A percentile compares a stretch with the other conserved stretches of the same genome.
phyloP scores from a whole-genome alignment of 2,888 invertebrate species.

The Micropterix aruncella region DNA sequence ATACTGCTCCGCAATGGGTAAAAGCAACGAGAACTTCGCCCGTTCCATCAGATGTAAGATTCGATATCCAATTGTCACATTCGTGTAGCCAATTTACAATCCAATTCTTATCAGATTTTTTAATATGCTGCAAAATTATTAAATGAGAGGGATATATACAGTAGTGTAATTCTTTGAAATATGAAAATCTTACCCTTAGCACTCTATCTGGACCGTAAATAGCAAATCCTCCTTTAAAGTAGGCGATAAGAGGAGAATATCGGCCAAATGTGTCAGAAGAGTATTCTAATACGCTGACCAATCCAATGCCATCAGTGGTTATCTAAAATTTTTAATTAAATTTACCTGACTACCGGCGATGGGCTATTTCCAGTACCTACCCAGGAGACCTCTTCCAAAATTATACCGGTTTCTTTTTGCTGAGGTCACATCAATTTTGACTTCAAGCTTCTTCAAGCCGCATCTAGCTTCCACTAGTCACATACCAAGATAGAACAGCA shows the following conservation, averaged over 20 bases:
- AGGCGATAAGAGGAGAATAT: slow-evolving; percentile 20
- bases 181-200: slow-evolving; percentile 21
- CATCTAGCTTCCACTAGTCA: too few relatives aligned
- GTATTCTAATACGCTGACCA: slow-evolving; percentile 28
- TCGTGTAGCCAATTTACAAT: slow-evolving; percentile 20
- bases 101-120: slow-evolving; percentile 26
- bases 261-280: slow-evolving; percentile 18
- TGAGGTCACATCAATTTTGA: too few relatives aligned
- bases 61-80: slow-evolving; percentile 18
- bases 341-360: too few relatives aligned
- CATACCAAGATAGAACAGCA: too few relatives aligned
- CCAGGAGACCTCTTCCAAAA: too few relatives aligned
- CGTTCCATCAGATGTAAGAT: slow-evolving; percentile 21
- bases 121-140: slow-evolving; percentile 19
- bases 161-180: neutral
- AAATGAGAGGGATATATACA: neutral
- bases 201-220: slow-evolving; percentile 27
- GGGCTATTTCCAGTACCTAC: too few relatives aligned
- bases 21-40: slow-evolving; percentile 23
- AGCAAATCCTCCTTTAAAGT: slow-evolving; percentile 25
- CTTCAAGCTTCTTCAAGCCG: too few relatives aligned
- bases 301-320: slow-evolving; percentile 26
- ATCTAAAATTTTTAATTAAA: slow-evolving; percentile 20
- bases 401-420: too few relatives aligned
- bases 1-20: slow-evolving; percentile 23